Evolutionary conservation across 35 echinoderm and acorn worm species (phyloP), one percentile per base, ranked within the genome.

Genomic region (Chiridota heheva): DNA sequence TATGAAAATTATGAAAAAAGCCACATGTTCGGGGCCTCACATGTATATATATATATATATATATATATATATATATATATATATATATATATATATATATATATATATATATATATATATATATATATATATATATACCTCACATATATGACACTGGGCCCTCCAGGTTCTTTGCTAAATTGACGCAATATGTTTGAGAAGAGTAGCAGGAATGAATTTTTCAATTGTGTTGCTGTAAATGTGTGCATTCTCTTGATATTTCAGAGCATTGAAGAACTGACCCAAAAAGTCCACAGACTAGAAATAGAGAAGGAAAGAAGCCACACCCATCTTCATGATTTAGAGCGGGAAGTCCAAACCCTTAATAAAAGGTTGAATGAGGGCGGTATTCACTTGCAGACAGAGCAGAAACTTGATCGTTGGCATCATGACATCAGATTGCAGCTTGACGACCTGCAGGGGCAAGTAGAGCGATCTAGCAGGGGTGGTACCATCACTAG

Each of bases 391-490:
- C 63, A 65, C 40, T n/a, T 65, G 12, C 60, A 67, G 79, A 82
- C 79, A 10, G 79, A 82, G 44, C 61, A 82, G 60, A 82, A 87
- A 35, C 64, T 87, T 2, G 85, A 80, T 37, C 60, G 48, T 8
- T 87, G 53, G 39, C 85, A 87, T 31, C 26, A 63, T 29, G 85
- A 87, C 0, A 46, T 80, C 6, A 87, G 76, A 34, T 51, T 37
- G 18, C 73, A 67, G 62, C 43, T 87, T 6, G 85, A 80, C 27
- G 85, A 87, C 36, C 41, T 87, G 35, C 69, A 80, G 15, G 40
- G 59, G 16, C 74, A 77, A 7, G 38, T 87, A 57, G 75, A 78
- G 20, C 39, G 6, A 24, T 7, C 45, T 58, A 35, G 2, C 32
- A 44, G 64, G 75, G 58, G 33, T 80, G 74, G 63, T 43, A 36